A percentile compares a stretch with the other conserved stretches of the same genome.
phyloP scores from a whole-genome alignment of 2,888 invertebrate species.

The Macaria liturata region DNA sequence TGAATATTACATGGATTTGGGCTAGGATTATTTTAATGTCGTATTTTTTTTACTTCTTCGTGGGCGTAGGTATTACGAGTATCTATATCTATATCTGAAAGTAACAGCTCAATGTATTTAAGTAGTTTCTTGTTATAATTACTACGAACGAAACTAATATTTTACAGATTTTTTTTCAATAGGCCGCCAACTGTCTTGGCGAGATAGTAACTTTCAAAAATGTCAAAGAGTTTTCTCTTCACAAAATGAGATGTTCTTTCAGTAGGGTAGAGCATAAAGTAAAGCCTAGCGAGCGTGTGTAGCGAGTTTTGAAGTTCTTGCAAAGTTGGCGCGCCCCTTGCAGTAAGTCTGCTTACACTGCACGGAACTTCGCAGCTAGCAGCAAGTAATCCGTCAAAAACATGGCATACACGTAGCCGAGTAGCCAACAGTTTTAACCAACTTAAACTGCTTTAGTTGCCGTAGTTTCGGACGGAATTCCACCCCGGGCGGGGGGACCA shows the following conservation, averaged over 20 bases:
- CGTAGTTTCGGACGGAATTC: conserved; percentile 35
- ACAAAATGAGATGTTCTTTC: not conserved
- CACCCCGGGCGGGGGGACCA: conserved; percentile 16
- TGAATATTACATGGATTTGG: not conserved
- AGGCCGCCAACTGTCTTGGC: no score
- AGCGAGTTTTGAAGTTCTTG: conserved; percentile 28
- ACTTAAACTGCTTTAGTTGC: conserved; percentile 52
- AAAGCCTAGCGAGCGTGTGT: conserved; percentile 20
- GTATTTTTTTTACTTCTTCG: no score
- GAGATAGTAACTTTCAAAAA: no score
- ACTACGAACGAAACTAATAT: no score
- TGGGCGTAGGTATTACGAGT: no score
- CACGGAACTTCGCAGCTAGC: conserved; percentile 21
- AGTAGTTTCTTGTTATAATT: no score
- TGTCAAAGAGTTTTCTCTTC: not conserved
- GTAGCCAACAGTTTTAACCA: conserved; percentile 46
- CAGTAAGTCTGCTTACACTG: conserved; percentile 29
- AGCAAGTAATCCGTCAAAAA: conserved; percentile 67
- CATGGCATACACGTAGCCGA: conserved; percentile 53
- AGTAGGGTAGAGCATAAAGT: conserved; percentile 9
- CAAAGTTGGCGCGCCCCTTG: conserved; percentile 23
- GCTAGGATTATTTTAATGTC: no score
- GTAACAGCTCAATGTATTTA: no score
- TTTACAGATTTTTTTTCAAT: no score
- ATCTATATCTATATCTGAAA: no score